phyloP scores from a whole-genome alignment of 2,888 invertebrate species.

The Bombylius discolor region DNA sequence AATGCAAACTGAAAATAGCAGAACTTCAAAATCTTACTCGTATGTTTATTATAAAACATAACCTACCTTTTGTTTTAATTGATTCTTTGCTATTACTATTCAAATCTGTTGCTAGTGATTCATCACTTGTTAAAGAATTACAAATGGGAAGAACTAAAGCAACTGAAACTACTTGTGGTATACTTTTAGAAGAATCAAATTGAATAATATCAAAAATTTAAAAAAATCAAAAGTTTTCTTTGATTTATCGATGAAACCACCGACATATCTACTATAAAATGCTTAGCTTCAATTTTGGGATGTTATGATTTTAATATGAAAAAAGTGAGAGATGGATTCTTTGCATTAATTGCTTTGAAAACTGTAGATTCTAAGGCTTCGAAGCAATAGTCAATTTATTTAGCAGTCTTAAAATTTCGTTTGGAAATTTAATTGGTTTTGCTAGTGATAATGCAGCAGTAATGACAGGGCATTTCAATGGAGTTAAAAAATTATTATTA shows the following conservation, averaged over 20 bases:
- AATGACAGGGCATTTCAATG: not conserved
- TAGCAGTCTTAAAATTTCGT: not conserved
- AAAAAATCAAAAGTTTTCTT: not conserved
- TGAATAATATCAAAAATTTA: not conserved
- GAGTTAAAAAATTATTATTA: not conserved
- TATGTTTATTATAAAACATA: not conserved
- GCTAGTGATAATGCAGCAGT: not conserved
- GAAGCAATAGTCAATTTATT: too few relatives aligned
- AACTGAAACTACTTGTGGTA: constrained; percentile 1
- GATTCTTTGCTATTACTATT: not conserved
- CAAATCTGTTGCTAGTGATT: not conserved
- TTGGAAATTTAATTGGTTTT: not conserved
- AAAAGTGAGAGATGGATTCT: too few relatives aligned
- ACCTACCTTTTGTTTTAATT: not conserved
- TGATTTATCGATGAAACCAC: not conserved
- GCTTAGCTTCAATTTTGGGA: too few relatives aligned
- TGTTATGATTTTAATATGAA: too few relatives aligned
- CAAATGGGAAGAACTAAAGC: not conserved
- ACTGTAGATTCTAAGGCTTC: too few relatives aligned
- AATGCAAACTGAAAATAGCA: too few relatives aligned
- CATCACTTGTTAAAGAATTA: too few relatives aligned
- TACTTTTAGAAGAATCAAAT: not conserved
- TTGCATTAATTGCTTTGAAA: too few relatives aligned
- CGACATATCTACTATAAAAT: too few relatives aligned
- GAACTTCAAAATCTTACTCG: too few relatives aligned